A percentile compares a stretch with the other conserved stretches of the same genome.
These are phyloP conservation scores for Corvus hawaiiensis DNA, from an alignment of 2,113 vertebrate genomes.

Conservation along the genomic window DNA sequence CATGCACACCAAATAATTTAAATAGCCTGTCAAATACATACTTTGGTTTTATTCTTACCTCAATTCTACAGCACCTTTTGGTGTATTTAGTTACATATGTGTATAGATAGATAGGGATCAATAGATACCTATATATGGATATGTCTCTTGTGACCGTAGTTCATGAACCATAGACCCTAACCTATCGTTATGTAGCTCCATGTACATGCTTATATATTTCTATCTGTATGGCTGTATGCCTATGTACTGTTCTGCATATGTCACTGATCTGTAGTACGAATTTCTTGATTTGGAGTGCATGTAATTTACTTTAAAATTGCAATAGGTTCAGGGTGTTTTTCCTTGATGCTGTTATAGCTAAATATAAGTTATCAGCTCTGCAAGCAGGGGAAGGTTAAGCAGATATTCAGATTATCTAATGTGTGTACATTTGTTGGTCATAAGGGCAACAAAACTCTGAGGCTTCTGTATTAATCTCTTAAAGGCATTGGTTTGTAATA, in stretches of 20 bases:
- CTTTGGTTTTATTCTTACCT: background rate
- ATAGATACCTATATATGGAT: background rate
- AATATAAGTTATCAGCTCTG: background rate
- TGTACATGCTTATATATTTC: background rate
- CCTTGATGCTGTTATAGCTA: background rate
- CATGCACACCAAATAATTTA: background rate
- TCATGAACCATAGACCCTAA: background rate
- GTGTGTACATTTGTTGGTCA: background rate
- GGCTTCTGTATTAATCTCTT: background rate
- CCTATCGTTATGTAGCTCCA: background rate
- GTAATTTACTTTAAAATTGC: background rate
- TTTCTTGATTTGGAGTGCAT: background rate
- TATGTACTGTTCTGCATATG: background rate
- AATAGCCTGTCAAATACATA: background rate
- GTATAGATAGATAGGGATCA: accelerated
- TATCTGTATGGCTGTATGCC: background rate
- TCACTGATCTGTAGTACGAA: background rate
- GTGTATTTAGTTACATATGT: background rate
- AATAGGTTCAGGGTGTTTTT: background rate
- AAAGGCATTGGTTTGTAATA: background rate
- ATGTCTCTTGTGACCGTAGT: background rate
- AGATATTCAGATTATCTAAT: background rate
- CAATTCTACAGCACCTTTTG: background rate
- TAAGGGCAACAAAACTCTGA: background rate
- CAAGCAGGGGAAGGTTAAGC: background rate